Evolutionary conservation across 37 sponge, comb jelly and placozoan species (phyloP), one percentile per base, ranked within the genome.

Genomic region (Mnemiopsis leidyi): DNA sequence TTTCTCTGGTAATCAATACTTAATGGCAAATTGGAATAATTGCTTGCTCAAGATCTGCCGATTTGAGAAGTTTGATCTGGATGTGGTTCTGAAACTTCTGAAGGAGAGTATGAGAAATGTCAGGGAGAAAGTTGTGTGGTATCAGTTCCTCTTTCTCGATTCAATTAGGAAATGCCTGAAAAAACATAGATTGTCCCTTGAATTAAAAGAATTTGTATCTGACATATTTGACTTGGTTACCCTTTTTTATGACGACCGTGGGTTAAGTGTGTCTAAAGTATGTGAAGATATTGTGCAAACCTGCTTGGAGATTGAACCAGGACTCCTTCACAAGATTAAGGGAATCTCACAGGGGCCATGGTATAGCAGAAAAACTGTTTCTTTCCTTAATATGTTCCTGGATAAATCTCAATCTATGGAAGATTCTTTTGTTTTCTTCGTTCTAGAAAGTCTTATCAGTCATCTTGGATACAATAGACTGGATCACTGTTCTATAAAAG

Each of bases 291-390:
- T 85, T 39, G 26, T 33, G 24, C 61, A 23, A 39, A n/a, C n/a
- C 16, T 85, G 90, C 29, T 0, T 85, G 39, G 39, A 38, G 29
- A 13, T 38, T 16, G 24, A 40, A 29, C 90, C 90, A 16, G 32
- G 7, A n/a, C 30, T 85, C 38, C 38, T 40, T n/a, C 61, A 85
- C 1, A 28, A 61, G 26, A 61, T 85, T 2, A 61, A 85, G 39
- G 24, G 1, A 23, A 21, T 40, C 21, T 40, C n/a, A 1, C 61
- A n/a, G 0, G 48, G 90, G 0, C 90, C 90, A 38, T 85, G 90
- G 90, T 85, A 85, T 29, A 85, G 90, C 48, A 85, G 90, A 25
- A 85, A 85, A 7, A 85, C 90, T n/a, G 39, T 40, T 21, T 37
- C 33, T 5, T 85, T 33, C 35, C 61, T 33, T 9, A 40, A 85